phyloP scores from a whole-genome alignment of 2,113 vertebrate species.

The Furnarius figulus region DNA sequence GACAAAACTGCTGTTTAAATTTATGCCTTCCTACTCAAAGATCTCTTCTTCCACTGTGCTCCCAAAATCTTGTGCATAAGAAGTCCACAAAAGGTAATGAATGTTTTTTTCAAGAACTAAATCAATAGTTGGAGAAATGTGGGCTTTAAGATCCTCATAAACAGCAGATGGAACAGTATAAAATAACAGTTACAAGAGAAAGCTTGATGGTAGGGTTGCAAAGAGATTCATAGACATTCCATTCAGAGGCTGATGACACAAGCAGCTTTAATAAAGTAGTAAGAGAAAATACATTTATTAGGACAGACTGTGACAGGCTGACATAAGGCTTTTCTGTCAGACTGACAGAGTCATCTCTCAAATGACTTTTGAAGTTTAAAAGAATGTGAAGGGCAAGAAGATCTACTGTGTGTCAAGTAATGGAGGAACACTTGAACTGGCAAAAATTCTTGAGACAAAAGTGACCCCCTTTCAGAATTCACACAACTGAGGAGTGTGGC shows the following conservation, averaged over 20 bases:
- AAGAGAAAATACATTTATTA: not conserved
- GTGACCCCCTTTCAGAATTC: not conserved
- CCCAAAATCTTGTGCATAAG: not conserved
- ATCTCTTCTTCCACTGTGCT: not conserved
- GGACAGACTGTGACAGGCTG: not conserved
- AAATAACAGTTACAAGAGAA: not conserved
- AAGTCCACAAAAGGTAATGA: not conserved
- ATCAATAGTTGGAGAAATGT: not conserved
- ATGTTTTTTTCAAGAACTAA: not conserved
- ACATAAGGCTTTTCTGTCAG: not conserved
- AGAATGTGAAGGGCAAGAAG: not conserved
- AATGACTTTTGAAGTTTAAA: not conserved
- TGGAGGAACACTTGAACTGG: not conserved
- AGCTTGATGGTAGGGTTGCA: not conserved
- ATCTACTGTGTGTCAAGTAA: not conserved
- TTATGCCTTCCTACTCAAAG: not conserved
- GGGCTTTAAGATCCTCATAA: not conserved
- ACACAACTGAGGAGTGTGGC: not conserved
- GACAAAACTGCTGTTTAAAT: not conserved
- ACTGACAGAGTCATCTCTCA: not conserved
- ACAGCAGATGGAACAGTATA: not conserved
- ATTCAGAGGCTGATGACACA: not conserved
- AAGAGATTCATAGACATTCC: not conserved
- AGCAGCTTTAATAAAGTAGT: not conserved
- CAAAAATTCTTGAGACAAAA: not conserved